Evolutionary conservation across 2,888 invertebrate species (phyloP).

Genomic region (Drosophila tripunctata): DNA sequence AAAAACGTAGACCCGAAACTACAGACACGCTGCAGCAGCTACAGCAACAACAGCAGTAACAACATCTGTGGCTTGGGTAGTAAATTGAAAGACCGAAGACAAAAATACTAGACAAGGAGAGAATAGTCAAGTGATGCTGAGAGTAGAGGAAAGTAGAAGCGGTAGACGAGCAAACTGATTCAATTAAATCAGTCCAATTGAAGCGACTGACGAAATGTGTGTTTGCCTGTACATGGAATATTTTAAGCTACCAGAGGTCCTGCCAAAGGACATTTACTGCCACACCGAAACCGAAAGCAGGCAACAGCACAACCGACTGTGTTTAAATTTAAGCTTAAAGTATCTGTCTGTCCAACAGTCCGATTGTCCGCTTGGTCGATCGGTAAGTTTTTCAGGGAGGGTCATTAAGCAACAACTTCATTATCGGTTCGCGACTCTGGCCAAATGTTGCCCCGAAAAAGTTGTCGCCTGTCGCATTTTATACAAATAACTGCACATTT

Average conservation of each 20-base stretch:
- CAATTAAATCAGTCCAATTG: constrained; percentile 84
- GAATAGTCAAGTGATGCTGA: neutral
- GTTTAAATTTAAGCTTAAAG: constrained; percentile 74
- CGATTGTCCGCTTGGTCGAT: neutral
- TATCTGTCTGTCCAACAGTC: too few relatives aligned
- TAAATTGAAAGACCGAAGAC: constrained; percentile 76
- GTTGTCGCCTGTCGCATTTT: constrained; percentile 69
- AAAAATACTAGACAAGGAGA: constrained; percentile 39
- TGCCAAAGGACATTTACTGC: constrained; percentile 36
- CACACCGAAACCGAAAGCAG: constrained; percentile 7
- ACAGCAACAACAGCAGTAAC: constrained; percentile 17
- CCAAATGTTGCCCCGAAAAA: constrained; percentile 71
- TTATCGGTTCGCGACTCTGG: constrained; percentile 51
- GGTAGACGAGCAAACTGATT: constrained; percentile 79
- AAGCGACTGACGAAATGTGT: constrained; percentile 75
- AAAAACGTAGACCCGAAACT: constrained; percentile 68
- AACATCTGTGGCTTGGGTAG: constrained; percentile 39
- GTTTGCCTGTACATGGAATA: constrained; percentile 77
- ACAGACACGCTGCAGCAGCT: constrained; percentile 50
- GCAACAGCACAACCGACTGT: constrained; percentile 10
- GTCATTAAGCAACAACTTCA: constrained; percentile 54
- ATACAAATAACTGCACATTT: constrained; percentile 77
- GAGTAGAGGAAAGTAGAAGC: neutral
- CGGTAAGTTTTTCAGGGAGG: constrained; percentile 2
- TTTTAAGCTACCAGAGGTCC: constrained; percentile 56